Evolutionary conservation across 2,888 invertebrate species (phyloP), one percentile per base, ranked within the genome.

Genomic region (Agrilus mali): DNA sequence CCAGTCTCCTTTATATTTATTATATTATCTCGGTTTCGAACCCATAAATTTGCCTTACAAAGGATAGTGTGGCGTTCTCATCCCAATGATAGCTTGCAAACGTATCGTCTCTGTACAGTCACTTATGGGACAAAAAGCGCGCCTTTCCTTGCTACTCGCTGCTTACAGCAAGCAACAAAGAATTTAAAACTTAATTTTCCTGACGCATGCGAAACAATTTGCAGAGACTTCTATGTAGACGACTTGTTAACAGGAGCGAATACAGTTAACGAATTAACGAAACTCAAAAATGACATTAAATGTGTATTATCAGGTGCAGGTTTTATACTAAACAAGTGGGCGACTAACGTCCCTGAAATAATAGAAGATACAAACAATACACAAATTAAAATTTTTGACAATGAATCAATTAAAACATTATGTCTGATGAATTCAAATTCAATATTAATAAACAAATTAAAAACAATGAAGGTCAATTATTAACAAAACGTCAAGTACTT

Each of bases 141-240:
- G 7, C 38, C 41, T 2, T 45, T 16, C 14, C 32, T 42, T 20
- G 33, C 45, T 4, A 45, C 39, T 27, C 41, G 39, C 17, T 20
- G 15, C 13, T 17, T 44, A 12, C 38, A 47, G 22, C 7, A 44
- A 13, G n/a, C 36, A 33, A 38, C 43, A 15, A 3, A n/a, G 4
- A 7, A n/a, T 4, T 16, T 12, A 17, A 4, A 39, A 33, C 4
- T 33, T 12, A 32, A 22, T 33, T 32, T 33, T 40, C 4, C 14
- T 14, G 14, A 33, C 10, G 43, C 38, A n/a, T 33, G 2, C 12
- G 7, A 27, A 43, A 33, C 42, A 27, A 45, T 39, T 38, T 40
- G 10, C 15, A 57, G 40, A 22, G 53, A 50, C 47, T 61, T 60
- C 50, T 56, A 32, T 55, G 50, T 44, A 59, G 50, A 16, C 49